A percentile compares a stretch with the other conserved stretches of the same genome.
phyloP scores from a whole-genome alignment of 1,140 invertebrate genomes.

The Tetranychus cinnabarinus region DNA sequence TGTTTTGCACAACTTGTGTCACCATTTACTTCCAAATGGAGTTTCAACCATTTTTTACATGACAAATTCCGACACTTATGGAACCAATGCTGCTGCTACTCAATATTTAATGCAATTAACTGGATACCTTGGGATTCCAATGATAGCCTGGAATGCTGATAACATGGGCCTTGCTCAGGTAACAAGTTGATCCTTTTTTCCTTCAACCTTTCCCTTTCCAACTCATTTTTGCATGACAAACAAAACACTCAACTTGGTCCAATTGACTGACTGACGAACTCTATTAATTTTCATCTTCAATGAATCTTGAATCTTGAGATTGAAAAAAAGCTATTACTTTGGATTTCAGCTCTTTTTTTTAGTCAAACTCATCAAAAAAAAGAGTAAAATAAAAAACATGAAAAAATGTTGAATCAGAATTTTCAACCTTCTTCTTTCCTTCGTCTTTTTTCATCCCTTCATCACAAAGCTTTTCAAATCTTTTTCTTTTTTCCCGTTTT shows the following conservation, averaged over 20 bases:
- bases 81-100: conserved; percentile 64
- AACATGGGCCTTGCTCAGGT: conserved; percentile 58
- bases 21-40: conserved; percentile 61
- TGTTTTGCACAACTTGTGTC: conserved; percentile 43
- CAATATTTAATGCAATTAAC: conserved; percentile 80
- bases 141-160: conserved; percentile 78
- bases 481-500: no score
- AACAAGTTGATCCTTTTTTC: background rate
- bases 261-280: no score
- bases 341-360: no score
- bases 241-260: no score
- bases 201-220: background rate
- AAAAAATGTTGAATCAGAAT: background rate
- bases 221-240: no score
- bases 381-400: background rate
- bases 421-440: background rate
- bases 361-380: no score
- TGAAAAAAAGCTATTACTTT: no score
- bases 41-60: conserved; percentile 75
- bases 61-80: conserved; percentile 56
- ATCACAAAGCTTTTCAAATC: no score
- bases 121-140: conserved; percentile 56
- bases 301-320: no score
- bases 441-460: no score
- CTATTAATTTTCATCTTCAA: no score